Base-by-base conservation (phyloP, 2,888 invertebrate genomes). In the Kryphioiulus occultus region DNA sequence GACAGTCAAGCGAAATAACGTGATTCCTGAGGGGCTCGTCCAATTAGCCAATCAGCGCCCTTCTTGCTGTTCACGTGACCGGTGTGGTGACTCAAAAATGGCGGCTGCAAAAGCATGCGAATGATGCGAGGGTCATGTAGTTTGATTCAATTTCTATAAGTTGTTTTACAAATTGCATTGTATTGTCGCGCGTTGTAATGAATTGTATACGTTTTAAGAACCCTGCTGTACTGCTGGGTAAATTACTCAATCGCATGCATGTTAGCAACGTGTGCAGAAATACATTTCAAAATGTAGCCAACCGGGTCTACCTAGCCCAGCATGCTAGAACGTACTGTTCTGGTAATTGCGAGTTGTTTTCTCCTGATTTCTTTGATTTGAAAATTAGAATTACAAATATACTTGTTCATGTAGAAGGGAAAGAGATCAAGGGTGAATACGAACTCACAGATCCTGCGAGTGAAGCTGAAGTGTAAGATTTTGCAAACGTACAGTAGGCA, bases 401-500 rank as follows among this genome's bases (percentile, higher is more conserved):
- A 53, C 0, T 68, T 68, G 26, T 68, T 68, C 10, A 5, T 26
- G 22, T 26, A 68, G 68, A 68, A 68, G 10, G 12, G 10, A 22
- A 5, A 10, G 68, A 68, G 68, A 22, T 35, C 68, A 68, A 93
- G 91, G 94, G 94, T 22, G 93, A 93, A 93, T 98, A 95, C 92
- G 98, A 98, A 93, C 96, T 95, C 95, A 94, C 97, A 92, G 97
- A 98, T 92, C 97, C 98, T 4, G 96, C 96, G 92, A 95, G 96
- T 0, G 95, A 96, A 90, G 96, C 96, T 90, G 97, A 98, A 94
- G 94, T 98, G 97, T 98, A 93, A 94, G 95, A 90, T 84, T 15
- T 35, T 88, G 9, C 17, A 15, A 59, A 35, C 39, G 22, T n/a
- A 22, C 30, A 17, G 15, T 35, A n/a, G 42, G n/a, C 26, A 17